phyloP scores from a whole-genome alignment of 1,140 invertebrate genomes.

The Sycophila sp. region DNA sequence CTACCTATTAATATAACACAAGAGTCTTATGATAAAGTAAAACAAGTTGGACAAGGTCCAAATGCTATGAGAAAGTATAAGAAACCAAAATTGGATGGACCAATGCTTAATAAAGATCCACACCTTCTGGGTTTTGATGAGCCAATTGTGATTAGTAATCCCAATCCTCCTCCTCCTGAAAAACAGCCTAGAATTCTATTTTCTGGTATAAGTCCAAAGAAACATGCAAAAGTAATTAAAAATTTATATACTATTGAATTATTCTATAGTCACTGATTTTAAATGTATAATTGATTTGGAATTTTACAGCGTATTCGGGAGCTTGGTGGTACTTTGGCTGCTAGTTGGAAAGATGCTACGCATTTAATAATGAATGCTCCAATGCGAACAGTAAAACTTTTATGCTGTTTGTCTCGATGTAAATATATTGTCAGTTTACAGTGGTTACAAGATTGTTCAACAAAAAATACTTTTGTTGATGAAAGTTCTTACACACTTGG shows the following conservation, averaged over 20 bases:
- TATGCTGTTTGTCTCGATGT: conserved; percentile 80
- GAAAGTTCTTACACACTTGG: conserved; percentile 76
- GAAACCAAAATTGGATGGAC: conserved; percentile 60
- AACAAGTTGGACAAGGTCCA: conserved; percentile 69
- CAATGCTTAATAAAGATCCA: conserved; percentile 60
- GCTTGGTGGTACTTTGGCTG: conserved; percentile 82
- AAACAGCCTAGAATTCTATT: conserved; percentile 65
- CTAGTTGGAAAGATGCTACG: conserved; percentile 78
- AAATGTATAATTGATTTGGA: background rate
- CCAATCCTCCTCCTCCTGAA: conserved; percentile 62
- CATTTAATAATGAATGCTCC: conserved; percentile 86
- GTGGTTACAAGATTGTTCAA: conserved; percentile 85
- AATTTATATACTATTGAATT: background rate
- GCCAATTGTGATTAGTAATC: conserved; percentile 61
- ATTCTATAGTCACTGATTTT: too few species aligned
- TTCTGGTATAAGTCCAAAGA: conserved; percentile 64
- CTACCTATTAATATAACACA: conserved; percentile 89
- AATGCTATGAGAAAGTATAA: conserved; percentile 64
- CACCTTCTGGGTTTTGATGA: conserved; percentile 61
- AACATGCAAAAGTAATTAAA: conserved; percentile 60
- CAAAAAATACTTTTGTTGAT: conserved; percentile 81
- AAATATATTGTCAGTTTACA: conserved; percentile 81
- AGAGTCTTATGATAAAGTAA: conserved; percentile 84
- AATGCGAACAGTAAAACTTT: conserved; percentile 84
- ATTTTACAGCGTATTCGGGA: conserved; percentile 73